phyloP scores from a whole-genome alignment of 2,797 vertebrate genomes.

The Helicolenus hilgendorfi region DNA sequence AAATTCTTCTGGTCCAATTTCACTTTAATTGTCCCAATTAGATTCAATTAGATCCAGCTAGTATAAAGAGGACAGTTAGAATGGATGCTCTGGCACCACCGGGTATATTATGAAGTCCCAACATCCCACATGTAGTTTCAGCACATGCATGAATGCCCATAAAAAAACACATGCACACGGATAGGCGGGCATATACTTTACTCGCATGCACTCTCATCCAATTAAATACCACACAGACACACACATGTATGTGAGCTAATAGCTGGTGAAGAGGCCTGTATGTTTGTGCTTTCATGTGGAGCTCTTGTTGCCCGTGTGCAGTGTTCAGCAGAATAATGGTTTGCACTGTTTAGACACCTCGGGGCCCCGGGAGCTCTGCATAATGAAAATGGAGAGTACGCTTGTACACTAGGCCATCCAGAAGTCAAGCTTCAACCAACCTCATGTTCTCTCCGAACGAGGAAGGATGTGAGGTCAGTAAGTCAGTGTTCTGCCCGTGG shows the following conservation, averaged over 20 bases:
- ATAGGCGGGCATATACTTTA: not conserved
- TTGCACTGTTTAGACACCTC: not conserved
- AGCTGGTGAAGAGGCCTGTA: not conserved
- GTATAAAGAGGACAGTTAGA: constrained; percentile 53
- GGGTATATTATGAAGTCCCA: constrained; percentile 60
- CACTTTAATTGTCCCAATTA: constrained; percentile 87
- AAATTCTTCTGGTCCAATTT: constrained; percentile 82
- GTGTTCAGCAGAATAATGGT: not conserved
- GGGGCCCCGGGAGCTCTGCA: not conserved
- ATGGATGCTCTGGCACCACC: constrained; percentile 46
- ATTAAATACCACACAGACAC: not conserved
- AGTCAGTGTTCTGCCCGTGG: not conserved
- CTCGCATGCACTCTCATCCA: not conserved
- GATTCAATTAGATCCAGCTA: constrained; percentile 79
- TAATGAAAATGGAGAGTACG: not conserved
- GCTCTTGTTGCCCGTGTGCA: not conserved
- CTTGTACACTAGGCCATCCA: not conserved
- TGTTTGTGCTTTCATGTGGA: not conserved
- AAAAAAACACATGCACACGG: constrained; percentile 20
- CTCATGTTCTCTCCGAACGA: not conserved
- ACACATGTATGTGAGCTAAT: not conserved
- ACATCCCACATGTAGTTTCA: constrained; percentile 66
- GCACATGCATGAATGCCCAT: constrained; percentile 27
- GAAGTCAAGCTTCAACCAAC: not conserved
- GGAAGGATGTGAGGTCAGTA: not conserved